phyloP scores from a whole-genome alignment of 2,888 invertebrate genomes.

The Chrysolina haemoptera region DNA sequence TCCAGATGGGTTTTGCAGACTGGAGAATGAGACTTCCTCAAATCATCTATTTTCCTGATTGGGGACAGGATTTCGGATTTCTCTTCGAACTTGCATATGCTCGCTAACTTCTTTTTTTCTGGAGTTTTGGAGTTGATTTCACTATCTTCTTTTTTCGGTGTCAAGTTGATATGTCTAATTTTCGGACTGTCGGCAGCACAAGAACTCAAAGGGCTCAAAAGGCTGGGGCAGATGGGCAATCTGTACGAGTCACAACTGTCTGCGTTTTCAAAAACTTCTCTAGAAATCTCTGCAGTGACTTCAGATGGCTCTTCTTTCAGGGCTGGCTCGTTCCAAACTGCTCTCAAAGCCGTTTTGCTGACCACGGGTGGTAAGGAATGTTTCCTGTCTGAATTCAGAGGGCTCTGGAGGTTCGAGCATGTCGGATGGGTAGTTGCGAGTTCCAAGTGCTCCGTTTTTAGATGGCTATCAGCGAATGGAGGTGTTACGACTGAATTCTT shows the following conservation, averaged over 20 bases:
- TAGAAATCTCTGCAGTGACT: neutral
- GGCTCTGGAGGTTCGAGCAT: neutral
- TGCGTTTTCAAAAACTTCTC: constrained; percentile 5
- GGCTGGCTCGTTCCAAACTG: neutral
- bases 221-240: constrained; percentile 26
- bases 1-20: neutral
- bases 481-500: neutral
- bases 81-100: neutral
- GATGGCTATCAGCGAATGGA: neutral
- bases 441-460: neutral
- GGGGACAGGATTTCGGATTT: neutral
- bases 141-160: neutral
- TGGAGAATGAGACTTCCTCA: neutral
- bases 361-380: too few species aligned
- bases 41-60: neutral
- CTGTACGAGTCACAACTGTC: constrained; percentile 29
- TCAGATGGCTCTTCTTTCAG: neutral
- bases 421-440: neutral
- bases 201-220: constrained; percentile 42
- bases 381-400: neutral
- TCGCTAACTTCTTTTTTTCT: neutral
- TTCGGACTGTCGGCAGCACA: constrained; percentile 32
- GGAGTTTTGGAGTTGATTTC: neutral
- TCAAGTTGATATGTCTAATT: neutral
- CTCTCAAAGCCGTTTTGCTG: neutral